Evolutionary conservation across 2,888 invertebrate genomes (phyloP).

Genomic region (Abrostola tripartita): DNA sequence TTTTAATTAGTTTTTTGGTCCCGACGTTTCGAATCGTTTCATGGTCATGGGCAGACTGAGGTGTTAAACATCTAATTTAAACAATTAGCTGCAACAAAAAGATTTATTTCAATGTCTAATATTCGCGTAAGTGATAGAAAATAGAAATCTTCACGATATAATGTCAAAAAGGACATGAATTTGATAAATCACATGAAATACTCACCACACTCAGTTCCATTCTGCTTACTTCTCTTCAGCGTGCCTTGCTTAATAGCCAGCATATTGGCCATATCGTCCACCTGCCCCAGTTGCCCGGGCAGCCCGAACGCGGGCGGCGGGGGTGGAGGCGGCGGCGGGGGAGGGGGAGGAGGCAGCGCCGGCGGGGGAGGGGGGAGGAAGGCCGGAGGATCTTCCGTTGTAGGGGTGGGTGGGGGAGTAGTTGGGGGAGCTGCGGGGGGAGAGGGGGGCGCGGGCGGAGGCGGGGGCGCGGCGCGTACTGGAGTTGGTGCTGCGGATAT

Average conservation of each 20-base stretch:
- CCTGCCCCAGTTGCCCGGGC: slow-evolving; percentile 52
- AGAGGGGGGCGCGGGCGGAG: slow-evolving; percentile 40
- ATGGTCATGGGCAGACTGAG: too few relatives aligned
- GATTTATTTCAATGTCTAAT: too few relatives aligned
- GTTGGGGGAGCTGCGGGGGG: slow-evolving; percentile 34
- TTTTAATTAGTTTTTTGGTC: too few relatives aligned
- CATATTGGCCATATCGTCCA: slow-evolving; percentile 88
- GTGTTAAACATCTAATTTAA: too few relatives aligned
- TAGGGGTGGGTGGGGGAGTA: slow-evolving; percentile 18
- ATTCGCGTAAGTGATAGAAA: too few relatives aligned
- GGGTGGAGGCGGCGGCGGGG: slow-evolving; percentile 75
- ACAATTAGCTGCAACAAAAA: too few relatives aligned
- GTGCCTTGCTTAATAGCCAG: slow-evolving; percentile 87
- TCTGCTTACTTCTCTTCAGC: slow-evolving; percentile 85
- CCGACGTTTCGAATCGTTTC: too few relatives aligned
- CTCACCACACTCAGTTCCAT: slow-evolving; percentile 78
- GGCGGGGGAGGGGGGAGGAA: slow-evolving; percentile 49
- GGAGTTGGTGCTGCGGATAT: slow-evolving; percentile 16
- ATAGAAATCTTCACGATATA: too few relatives aligned
- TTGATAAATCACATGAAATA: not conserved
- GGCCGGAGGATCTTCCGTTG: slow-evolving; percentile 25
- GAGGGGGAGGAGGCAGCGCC: slow-evolving; percentile 50
- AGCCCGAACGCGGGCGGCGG: slow-evolving; percentile 82
- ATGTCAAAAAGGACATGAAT: too few relatives aligned
- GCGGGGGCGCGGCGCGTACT: slow-evolving; percentile 27